Evolutionary conservation across 2,113 vertebrate species (phyloP).

Genomic region (Dolichallabes microphthalmus): DNA sequence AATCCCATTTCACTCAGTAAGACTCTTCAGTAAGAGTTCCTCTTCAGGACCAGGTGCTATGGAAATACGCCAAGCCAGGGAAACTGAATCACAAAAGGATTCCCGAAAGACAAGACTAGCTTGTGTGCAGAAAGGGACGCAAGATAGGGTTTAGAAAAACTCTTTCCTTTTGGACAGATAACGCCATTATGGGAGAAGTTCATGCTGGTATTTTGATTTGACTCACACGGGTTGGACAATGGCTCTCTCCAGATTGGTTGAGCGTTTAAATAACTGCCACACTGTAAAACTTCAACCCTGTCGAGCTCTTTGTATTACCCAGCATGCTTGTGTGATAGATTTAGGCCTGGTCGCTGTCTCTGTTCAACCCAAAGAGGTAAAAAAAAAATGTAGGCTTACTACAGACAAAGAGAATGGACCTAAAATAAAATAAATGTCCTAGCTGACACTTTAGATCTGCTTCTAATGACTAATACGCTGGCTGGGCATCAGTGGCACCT

Average conservation of each 20-base stretch:
- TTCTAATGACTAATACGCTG: constrained; percentile 14
- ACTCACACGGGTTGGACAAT: constrained; percentile 39
- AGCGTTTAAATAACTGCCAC: constrained; percentile 24
- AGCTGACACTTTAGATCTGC: constrained; percentile 32
- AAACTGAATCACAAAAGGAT: constrained; percentile 38
- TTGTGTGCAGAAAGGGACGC: constrained; percentile 25
- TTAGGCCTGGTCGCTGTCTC: constrained; percentile 16
- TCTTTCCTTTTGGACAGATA: constrained; percentile 35
- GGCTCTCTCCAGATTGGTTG: constrained; percentile 17
- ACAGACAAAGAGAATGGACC: constrained; percentile 4
- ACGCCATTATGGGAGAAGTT: constrained; percentile 17
- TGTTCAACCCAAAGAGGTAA: neutral
- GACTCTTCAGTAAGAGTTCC: constrained; percentile 38
- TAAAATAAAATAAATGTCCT: neutral
- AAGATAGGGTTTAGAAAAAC: constrained; percentile 22
- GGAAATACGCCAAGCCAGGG: constrained; percentile 44
- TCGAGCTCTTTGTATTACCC: constrained; percentile 13
- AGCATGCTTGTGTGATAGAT: constrained; percentile 42
- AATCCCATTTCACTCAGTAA: constrained; percentile 50
- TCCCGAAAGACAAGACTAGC: constrained; percentile 22
- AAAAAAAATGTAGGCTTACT: constrained; percentile 8
- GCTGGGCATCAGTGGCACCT: constrained; percentile 21
- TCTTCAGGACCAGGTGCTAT: constrained; percentile 43
- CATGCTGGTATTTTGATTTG: constrained; percentile 41
- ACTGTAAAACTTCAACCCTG: neutral